These are phyloP conservation scores for Ptilorrhoa leucosticta DNA, from an alignment of 2,113 vertebrate species.

Conservation along the genomic window DNA sequence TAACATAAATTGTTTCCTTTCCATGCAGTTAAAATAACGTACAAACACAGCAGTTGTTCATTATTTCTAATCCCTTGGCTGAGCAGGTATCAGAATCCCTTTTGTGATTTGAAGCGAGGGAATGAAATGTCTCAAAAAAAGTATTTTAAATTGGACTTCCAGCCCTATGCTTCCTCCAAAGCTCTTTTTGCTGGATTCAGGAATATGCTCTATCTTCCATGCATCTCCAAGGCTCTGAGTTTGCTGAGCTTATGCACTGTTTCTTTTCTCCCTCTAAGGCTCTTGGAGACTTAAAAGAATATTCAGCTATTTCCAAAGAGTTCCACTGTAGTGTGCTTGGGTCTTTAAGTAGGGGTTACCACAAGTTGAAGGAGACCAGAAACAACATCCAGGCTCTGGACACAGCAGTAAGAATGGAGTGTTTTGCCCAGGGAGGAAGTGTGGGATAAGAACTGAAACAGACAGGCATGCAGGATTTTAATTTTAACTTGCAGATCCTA, in stretches of 20 bases:
- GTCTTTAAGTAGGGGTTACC: not conserved
- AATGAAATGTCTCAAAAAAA: not conserved
- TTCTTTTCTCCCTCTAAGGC: not conserved
- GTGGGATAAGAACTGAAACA: not conserved
- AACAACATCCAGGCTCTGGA: not conserved
- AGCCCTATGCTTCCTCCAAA: not conserved
- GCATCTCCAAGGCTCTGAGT: not conserved
- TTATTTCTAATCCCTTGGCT: not conserved
- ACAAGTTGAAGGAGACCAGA: not conserved
- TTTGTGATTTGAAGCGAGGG: not conserved
- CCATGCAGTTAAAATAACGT: not conserved
- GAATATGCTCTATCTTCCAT: not conserved
- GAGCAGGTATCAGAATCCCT: not conserved
- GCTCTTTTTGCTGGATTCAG: not conserved
- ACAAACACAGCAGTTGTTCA: not conserved
- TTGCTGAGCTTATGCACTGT: not conserved
- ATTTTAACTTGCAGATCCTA: slow-evolving; percentile 30
- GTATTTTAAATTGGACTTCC: not conserved
- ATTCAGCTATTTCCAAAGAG: not conserved
- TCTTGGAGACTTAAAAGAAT: not conserved
- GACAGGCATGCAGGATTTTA: not conserved
- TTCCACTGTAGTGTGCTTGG: not conserved
- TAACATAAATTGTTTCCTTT: not conserved
- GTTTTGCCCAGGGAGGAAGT: not conserved
- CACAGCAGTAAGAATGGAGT: not conserved